Evolutionary conservation across 2,113 vertebrate species (phyloP), one percentile per base, ranked within the genome.

Genomic region (Rhodinocichla rosea): DNA sequence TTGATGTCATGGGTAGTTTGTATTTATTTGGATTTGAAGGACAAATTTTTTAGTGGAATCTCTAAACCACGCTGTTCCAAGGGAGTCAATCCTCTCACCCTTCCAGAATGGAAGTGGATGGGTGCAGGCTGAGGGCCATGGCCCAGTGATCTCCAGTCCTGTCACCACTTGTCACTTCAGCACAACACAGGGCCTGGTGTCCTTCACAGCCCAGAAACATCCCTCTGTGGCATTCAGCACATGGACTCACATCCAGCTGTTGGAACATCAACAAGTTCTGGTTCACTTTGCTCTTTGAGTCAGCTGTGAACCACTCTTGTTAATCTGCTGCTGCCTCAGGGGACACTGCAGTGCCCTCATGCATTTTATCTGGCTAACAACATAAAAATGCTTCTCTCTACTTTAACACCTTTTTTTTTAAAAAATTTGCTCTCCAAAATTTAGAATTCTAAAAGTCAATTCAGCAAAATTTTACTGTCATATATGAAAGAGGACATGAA

Each of bases 71-170:
- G 16, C 1, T 4, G 4, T 33, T 70, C 19, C 15, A 30, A 21
- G 33, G 8, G 35, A 50, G 7, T 23, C 10, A 21, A 2, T 42
- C 15, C 6, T 74, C 11, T 69, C 0, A 0, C 7, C 26, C 8
- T 83, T 77, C 27, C 7, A 7, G 7, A 6, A 8, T 26, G 77
- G 49, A 70, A 50, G 14, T 23, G 11, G 42, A 45, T 0, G 2
- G 22, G 13, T 0, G 1, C 4, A 35, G 60, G 15, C 37, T 44
- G 44, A 49, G 28, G 16, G 22, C 11, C 27, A 7, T 6, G 21
- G 17, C 6, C 27, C 5, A 1, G 15, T 22, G 32, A 53, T 19
- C 1, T 1, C 20, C 55, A 7, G 21, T 63, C 12, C 65, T 11
- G 0, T 79, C 39, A 52, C 20, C 19, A 5, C 32, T 75, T 71